These are phyloP conservation scores for Aselliscus stoliczkanus DNA, from an alignment of 2,797 vertebrate species.

Conservation along the genomic window DNA sequence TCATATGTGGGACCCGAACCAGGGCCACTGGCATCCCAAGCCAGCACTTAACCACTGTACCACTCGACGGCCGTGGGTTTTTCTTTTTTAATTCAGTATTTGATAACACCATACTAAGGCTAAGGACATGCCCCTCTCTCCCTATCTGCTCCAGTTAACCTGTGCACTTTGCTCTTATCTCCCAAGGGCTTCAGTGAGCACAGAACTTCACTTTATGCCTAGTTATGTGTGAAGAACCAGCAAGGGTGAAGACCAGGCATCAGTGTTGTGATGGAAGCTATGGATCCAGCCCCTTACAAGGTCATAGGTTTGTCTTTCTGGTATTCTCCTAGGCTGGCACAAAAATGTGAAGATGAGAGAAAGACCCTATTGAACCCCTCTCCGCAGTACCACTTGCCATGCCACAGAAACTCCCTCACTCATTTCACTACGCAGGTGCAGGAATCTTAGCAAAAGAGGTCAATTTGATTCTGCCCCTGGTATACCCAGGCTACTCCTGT, in stretches of 20 bases:
- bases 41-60: too few relatives aligned
- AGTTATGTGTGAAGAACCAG: not conserved
- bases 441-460: not conserved
- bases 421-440: not conserved
- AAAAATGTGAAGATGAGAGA: not conserved
- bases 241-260: not conserved
- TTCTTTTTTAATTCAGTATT: slow-evolving; percentile 27
- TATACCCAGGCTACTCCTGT: not conserved
- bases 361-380: not conserved
- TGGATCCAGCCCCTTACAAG: not conserved
- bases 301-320: not conserved
- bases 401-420: not conserved
- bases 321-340: not conserved
- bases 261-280: not conserved
- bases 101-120: not conserved
- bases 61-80: too few relatives aligned
- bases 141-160: not conserved
- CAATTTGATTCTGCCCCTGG: not conserved
- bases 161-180: not conserved
- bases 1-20: too few relatives aligned
- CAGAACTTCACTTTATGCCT: slow-evolving; percentile 1
- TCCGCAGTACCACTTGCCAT: not conserved
- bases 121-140: not conserved
- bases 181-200: not conserved
- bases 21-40: too few relatives aligned